Evolutionary conservation across 2,888 invertebrate species (phyloP).

Genomic region (Dasysyrphus albostriatus): DNA sequence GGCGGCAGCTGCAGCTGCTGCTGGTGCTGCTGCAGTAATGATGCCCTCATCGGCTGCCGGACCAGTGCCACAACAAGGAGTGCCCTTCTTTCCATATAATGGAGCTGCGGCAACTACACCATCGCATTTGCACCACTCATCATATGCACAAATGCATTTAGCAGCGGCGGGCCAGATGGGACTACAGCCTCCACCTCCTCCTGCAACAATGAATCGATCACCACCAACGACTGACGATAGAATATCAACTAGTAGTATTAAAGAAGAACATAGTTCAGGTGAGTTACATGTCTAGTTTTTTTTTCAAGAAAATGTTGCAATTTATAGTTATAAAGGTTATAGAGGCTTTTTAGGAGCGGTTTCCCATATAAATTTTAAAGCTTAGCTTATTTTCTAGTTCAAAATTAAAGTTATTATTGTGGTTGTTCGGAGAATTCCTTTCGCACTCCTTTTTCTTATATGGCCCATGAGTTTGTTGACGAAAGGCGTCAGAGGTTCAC

Average conservation of each 20-base stretch:
- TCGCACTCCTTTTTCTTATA: no score
- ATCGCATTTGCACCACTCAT: slow-evolving; percentile 76
- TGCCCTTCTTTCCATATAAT: slow-evolving; percentile 82
- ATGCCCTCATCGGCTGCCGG: slow-evolving; percentile 61
- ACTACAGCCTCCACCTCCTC: slow-evolving; percentile 68
- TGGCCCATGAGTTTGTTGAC: no score
- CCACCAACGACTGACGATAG: slow-evolving; percentile 78
- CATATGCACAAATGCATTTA: slow-evolving; percentile 76
- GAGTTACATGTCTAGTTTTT: slow-evolving; percentile 33
- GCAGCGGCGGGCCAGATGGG: slow-evolving; percentile 73
- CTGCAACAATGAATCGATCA: slow-evolving; percentile 75
- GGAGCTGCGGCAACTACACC: slow-evolving; percentile 80
- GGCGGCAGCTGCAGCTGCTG: slow-evolving; percentile 82
- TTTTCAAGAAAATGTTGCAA: background rate
- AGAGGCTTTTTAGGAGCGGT: no score
- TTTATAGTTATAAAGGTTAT: no score
- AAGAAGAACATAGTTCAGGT: slow-evolving; percentile 84
- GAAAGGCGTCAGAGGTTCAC: no score
- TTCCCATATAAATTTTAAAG: no score
- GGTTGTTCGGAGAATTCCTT: no score
- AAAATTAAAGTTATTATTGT: no score
- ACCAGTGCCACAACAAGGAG: slow-evolving; percentile 83
- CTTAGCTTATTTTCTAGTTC: no score
- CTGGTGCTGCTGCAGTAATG: slow-evolving; percentile 77
- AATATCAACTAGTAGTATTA: slow-evolving; percentile 83